Base-by-base conservation (phyloP, 2,888 invertebrate species). In the Apodemia hepburni region DNA sequence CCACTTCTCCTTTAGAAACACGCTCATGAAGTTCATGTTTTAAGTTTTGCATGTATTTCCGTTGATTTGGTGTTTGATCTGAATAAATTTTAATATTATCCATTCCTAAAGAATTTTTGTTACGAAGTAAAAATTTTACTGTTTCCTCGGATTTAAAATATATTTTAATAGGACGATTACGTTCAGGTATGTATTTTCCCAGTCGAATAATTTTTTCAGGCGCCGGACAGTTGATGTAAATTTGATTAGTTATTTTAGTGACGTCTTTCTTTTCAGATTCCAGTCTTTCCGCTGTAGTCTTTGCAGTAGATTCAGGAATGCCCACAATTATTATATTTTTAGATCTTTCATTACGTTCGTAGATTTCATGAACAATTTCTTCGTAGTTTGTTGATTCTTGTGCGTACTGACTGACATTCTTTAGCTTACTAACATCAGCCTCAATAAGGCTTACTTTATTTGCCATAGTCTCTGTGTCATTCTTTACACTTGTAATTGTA, bases 61-160 rank as follows among this genome's bases (percentile, higher is more conserved):
- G 64, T 58, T 70, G 69, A n/a, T 59, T 51, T 2, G 65, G 68
- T 9, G 68, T 70, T 63, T 67, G 68, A 47, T 70, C 69, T 1
- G 66, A 58, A n/a, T 35, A 62, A 12, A 47, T 47, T 47, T 17
- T n/a, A 9, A 47, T 17, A 17, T 47, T 47, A 6, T 47, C 17
- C n/a, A 47, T 47, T 11, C 11, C 35, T 11, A 2, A 11, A 4
- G 9, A 6, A 17, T n/a, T 47, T 47, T 17, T 47, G 17, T 17
- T 17, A 17, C 47, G 47, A 0, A 47, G 17, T 8, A 47, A 17
- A 15, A 12, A 17, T 47, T 47, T 47, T 2, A 8, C 47, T 2
- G 17, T n/a, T 47, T 47, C 47, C 6, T 47, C 17, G 8, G 47
- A 47, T n/a, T 11, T 12, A 47, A 17, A 47, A 7, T 7, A 47